Percentiles rank a stretch among this genome's conserved stretches.
These are phyloP conservation scores for Urocyon cinereoargenteus DNA, from an alignment of 2,797 vertebrate genomes.

Conservation along the genomic window DNA sequence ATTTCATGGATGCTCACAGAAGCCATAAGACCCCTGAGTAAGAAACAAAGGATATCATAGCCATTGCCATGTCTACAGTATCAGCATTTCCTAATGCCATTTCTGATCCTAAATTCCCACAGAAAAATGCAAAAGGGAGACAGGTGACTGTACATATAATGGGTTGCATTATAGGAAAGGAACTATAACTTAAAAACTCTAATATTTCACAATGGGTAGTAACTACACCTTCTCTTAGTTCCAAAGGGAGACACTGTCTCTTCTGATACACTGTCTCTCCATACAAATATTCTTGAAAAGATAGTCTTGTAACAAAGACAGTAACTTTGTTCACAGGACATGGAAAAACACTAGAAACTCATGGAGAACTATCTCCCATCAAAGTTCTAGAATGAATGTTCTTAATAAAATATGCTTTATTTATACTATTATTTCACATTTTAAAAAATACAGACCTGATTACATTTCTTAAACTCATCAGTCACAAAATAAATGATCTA, in stretches of 20 bases:
- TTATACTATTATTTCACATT: not conserved
- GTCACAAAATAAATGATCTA: slow-evolving; percentile 13
- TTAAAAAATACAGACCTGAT: not conserved
- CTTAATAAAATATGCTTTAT: not conserved
- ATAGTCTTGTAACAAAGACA: not conserved
- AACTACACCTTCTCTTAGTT: not conserved
- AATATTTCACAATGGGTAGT: not conserved
- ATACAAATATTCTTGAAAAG: not conserved
- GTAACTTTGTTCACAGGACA: not conserved
- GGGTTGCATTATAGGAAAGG: not conserved
- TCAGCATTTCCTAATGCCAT: not conserved
- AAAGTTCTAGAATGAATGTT: not conserved
- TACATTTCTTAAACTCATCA: not conserved
- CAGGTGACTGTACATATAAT: not conserved
- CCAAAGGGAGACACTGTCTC: not conserved
- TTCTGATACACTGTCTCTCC: not conserved
- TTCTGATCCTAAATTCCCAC: not conserved
- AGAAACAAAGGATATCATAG: not conserved
- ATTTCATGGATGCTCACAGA: not conserved
- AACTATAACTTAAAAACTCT: not conserved
- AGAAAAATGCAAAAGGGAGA: not conserved
- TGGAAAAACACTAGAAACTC: not conserved
- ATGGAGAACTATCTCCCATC: not conserved
- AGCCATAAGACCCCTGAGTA: not conserved
- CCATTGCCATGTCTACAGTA: not conserved